These are phyloP conservation scores for Chaetodon trifascialis DNA, from an alignment of 2,113 vertebrate genomes.

Conservation along the genomic window DNA sequence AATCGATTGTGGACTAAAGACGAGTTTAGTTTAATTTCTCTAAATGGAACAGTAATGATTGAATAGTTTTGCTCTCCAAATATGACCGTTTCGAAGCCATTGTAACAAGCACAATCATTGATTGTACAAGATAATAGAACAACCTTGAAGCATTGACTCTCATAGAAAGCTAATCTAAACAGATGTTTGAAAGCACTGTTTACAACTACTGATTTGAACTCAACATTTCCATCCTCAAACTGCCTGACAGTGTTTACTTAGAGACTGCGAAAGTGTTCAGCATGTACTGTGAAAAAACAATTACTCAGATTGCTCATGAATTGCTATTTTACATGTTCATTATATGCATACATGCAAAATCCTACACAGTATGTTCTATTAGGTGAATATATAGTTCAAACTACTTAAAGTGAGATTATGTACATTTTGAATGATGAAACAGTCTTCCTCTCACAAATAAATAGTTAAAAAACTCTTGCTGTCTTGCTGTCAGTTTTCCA, in stretches of 20 bases:
- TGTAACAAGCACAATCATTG: slow-evolving; percentile 3
- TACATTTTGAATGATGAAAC: neutral
- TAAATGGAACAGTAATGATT: neutral
- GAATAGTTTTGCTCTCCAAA: slow-evolving; percentile 2
- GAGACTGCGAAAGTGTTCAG: neutral
- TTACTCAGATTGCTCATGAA: too few relatives aligned
- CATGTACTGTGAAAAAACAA: neutral
- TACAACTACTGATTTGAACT: neutral
- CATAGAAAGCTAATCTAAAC: neutral
- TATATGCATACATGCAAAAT: neutral
- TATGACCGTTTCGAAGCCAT: neutral
- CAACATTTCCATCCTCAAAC: neutral
- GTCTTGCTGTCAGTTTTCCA: too few relatives aligned
- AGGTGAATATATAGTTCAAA: neutral
- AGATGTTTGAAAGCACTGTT: neutral
- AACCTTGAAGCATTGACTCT: neutral
- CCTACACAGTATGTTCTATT: too few relatives aligned
- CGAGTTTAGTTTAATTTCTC: neutral
- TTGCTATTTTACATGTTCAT: neutral
- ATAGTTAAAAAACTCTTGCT: neutral
- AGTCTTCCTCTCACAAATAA: neutral
- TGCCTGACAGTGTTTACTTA: neutral
- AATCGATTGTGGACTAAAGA: neutral
- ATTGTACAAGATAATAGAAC: neutral
- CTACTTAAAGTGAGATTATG: neutral